Evolutionary conservation across 2,797 vertebrate species (phyloP).

Genomic region (Pangasius sanitwongsei): DNA sequence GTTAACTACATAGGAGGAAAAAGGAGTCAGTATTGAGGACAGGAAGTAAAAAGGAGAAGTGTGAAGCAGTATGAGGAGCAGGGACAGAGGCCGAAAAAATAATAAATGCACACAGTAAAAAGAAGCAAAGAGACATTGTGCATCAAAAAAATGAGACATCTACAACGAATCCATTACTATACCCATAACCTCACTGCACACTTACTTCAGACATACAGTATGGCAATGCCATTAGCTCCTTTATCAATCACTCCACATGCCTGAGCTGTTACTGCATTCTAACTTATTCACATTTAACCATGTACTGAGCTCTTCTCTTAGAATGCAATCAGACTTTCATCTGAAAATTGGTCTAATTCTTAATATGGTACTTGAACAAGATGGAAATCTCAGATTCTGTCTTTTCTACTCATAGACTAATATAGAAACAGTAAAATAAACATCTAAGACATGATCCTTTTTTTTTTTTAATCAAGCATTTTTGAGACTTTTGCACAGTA

Average conservation of each 20-base stretch:
- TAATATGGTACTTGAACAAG: neutral
- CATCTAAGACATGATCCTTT: neutral
- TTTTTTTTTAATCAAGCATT: neutral
- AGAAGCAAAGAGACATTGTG: neutral
- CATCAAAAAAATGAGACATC: neutral
- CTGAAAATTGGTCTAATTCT: neutral
- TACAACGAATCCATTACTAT: neutral
- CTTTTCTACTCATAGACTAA: neutral
- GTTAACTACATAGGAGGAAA: neutral
- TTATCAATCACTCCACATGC: neutral
- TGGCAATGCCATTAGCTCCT: neutral
- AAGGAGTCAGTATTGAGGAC: neutral
- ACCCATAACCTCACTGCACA: neutral
- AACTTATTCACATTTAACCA: neutral
- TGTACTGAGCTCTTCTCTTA: neutral
- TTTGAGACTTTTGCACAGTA: neutral
- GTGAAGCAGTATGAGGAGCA: neutral
- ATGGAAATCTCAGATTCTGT: neutral
- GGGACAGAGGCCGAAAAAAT: neutral
- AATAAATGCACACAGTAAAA: neutral
- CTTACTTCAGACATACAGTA: neutral
- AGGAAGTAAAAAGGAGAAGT: slow-evolving; percentile 45
- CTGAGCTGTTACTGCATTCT: neutral
- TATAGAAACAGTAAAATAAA: neutral
- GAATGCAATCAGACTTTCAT: neutral